Evolutionary conservation across 2,797 vertebrate species (phyloP).

Genomic region (Ambastaia sidthimunki): DNA sequence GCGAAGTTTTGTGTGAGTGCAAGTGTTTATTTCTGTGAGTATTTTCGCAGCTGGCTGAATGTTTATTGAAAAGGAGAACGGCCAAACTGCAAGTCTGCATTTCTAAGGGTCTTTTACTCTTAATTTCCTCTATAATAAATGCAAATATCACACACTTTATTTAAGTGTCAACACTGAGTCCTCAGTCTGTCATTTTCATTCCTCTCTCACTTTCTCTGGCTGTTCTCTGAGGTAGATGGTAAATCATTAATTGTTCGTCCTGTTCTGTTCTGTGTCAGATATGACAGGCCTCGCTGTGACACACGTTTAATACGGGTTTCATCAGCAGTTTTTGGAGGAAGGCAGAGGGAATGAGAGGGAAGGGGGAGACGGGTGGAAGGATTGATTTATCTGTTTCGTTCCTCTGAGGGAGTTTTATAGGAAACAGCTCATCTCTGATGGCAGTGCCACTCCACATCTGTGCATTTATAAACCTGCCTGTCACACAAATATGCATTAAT

Average conservation of each 20-base stretch:
- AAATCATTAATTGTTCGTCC: constrained; percentile 66
- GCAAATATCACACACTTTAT: constrained; percentile 23
- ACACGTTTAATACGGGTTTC: constrained; percentile 8
- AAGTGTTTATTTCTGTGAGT: constrained; percentile 47
- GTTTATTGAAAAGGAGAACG: constrained; percentile 46
- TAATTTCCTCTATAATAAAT: constrained; percentile 5
- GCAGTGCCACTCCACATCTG: not conserved
- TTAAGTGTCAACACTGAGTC: constrained; percentile 37
- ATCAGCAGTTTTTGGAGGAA: not conserved
- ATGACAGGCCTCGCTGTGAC: constrained; percentile 14
- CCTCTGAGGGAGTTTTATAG: constrained; percentile 11
- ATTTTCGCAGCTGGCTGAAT: constrained; percentile 44
- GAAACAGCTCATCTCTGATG: constrained; percentile 21
- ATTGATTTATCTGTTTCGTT: constrained; percentile 26
- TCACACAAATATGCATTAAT: constrained; percentile 23
- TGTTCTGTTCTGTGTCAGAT: constrained; percentile 27
- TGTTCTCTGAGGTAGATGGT: constrained; percentile 39
- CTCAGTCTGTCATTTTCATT: constrained; percentile 34
- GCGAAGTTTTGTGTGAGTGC: constrained; percentile 15
- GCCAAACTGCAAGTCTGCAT: constrained; percentile 27
- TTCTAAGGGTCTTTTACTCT: constrained; percentile 19
- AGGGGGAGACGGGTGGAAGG: not conserved
- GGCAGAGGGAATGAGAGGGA: constrained; percentile 14
- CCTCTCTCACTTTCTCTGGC: constrained; percentile 36
- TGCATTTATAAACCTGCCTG: constrained; percentile 1